Evolutionary conservation across 1,140 invertebrate genomes (phyloP), one percentile per base, ranked within the genome.

Genomic region (Acromyrmex echinatior): DNA sequence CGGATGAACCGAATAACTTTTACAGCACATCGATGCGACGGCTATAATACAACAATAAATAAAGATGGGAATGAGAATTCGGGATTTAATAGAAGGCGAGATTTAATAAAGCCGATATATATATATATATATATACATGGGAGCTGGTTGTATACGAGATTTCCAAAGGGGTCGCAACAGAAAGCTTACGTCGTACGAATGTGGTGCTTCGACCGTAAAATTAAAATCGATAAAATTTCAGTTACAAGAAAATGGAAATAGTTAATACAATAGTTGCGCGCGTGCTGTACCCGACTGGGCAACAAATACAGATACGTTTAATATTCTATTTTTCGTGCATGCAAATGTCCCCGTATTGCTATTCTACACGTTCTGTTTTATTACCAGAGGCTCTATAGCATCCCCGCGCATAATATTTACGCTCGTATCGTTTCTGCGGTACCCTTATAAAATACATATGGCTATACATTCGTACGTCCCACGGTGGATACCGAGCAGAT

Each of bases 241-340:
- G 35, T 62, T 60, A 49, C 39, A 60, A 49, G 68, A 28, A 82
- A 82, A 82, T 60, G 56, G 39, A 28, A 82, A 74, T 74, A 60
- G 39, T 68, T 74, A 60, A 81, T 70, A 58, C 63, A 49, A 51
- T 71, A 84, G 56, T 31, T 73, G 16, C 21, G 35, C 21, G 53
- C 39, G 39, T 21, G 35, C 35, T 49, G 14, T 4, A 49, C 12
- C 25, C 49, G 12, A 74, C 68, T 14, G 39, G 80, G 80, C 28
- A 84, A 76, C 70, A 62, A 84, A 62, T 76, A 56, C 65, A 71
- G 4, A 39, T 39, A 49, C 25, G 14, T 84, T 84, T 76, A 76
- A 84, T 84, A 84, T 82, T 82, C 68, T 74, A 82, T 84, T 84
- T 84, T 84, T 84, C 45, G 53, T 76, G 39, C 56, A 84, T 84